Evolutionary conservation across 1,140 invertebrate species (phyloP), one percentile per base, ranked within the genome.

Genomic region (Drusus annulatus): DNA sequence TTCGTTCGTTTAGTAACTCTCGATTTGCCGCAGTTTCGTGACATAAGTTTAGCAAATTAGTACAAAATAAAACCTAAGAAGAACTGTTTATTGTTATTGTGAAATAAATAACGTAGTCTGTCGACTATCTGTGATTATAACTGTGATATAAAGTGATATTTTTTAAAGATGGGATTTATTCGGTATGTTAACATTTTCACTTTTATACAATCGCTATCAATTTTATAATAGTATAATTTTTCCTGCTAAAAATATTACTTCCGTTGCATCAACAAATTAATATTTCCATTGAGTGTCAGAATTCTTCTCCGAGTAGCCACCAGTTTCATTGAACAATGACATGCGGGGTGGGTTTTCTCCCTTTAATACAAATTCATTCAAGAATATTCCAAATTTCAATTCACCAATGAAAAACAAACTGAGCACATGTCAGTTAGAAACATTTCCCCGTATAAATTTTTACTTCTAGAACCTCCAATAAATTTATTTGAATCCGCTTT

Each of bases 161-260:
- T 77, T 65, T 8, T 13, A 2, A 77, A 52, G 65, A 77, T 77
- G 76, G 76, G 76, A 65, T 77, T 77, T 65, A 77, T 77, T 51
- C 51, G 76, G 76, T 77, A 77, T 6, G 58, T 77, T 69, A 19
- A 45, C 36, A 45, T 45, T 45, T 19, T 45, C 8, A 45, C 36
- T 45, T 13, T 45, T 10, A 45, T 45, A 1, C 10, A 45, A 45
- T 13, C 36, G 36, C 36, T 45, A 45, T 45, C 5, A 28, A 45
- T 36, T 36, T 6, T 36, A 45, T 1, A 45, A 1, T 45, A n/a
- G n/a, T n/a, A 10, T 45, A 45, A 45, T 45, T 0, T 36, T 36
- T 36, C 31, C 31, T 36, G 3, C 31, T 36, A 36, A 36, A 3
- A 36, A 45, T 45, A 45, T 45, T 4, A 3, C 31, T 36, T 7